Base-by-base conservation (phyloP, 2,888 invertebrate genomes). In the Trichogramma evanescens region DNA sequence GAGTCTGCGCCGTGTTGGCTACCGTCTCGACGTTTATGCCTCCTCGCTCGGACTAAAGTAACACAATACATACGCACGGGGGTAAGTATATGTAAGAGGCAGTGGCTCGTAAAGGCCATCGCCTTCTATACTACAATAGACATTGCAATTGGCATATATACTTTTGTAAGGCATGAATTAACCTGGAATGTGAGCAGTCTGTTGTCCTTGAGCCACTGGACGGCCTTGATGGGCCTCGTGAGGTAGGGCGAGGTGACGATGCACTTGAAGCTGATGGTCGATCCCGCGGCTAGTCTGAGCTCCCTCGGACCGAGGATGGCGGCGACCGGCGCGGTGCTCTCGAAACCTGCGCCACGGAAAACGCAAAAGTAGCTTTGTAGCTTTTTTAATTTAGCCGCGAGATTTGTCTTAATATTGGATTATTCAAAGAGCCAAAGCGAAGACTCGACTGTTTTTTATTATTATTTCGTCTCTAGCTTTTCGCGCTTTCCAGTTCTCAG, bases 1-100 rank as follows among this genome's bases (percentile, higher is more conserved):
- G 79, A 56, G 84, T 82, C 67, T 81, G 80, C 56, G 81, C 80
- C 68, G 83, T 80, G 70, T 84, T 82, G 65, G 83, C 83, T 76
- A 84, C 84, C 64, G 86, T 84, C 72, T 86, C 84, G 68, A 88
- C 82, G 66, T 83, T 83, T 71, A 86, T 82, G 60, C 85, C 85
- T 63, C 85, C 83, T 65, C 80, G 74, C 56, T 78, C 78, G 58
- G 80, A 77, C 80, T 81, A 71, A 26, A 26, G 2, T 45, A 45
- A 45, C 9, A 45, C 45, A 45, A 8, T 45, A 45, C 8, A 45
- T 45, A 45, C 45, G 2, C 2, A 8, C 9, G 9, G 2, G n/a
- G 9, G 45, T 9, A 8, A n/a, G 3, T 9, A 45, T 8, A 9
- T 45, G 3, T n/a, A 45, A n/a, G 2, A 45, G 45, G 2, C n/a